A percentile compares a stretch with the other conserved stretches of the same genome.
Conservation (phyloP, 2,113 vertebrate genomes). For the Brienomyrus brachyistius region DNA sequence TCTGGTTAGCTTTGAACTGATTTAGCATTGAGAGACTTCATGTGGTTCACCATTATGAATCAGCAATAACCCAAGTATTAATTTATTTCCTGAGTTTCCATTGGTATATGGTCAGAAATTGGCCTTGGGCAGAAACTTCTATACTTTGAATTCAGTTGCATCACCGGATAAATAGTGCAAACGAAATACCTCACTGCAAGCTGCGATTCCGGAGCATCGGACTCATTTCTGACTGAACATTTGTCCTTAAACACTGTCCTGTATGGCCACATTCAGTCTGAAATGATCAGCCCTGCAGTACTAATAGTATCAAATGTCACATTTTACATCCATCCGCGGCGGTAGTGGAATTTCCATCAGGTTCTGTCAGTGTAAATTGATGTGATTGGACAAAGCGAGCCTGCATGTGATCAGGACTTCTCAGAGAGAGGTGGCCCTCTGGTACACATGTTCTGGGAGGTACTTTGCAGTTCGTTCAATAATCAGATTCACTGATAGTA, state of each 20-base stretch:
- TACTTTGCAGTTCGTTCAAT: not conserved
- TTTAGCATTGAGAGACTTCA: not conserved
- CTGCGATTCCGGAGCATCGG: not conserved
- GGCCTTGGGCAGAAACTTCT: not conserved
- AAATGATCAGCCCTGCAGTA: not conserved
- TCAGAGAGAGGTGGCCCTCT: too few relatives aligned
- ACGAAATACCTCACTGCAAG: not conserved
- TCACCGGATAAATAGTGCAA: not conserved
- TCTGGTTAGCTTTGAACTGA: not conserved
- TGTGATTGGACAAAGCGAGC: not conserved
- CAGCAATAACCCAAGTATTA: not conserved
- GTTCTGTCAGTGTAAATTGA: not conserved
- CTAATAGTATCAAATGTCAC: not conserved
- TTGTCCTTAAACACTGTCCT: not conserved
- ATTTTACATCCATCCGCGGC: not conserved
- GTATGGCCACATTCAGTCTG: not conserved
- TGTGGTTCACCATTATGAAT: not conserved
- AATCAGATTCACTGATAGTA: not conserved
- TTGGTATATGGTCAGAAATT: not conserved
- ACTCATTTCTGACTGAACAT: not conserved
- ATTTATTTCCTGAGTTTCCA: not conserved
- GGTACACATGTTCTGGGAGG: too few relatives aligned
- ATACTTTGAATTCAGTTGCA: not conserved
- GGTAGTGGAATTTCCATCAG: not conserved
- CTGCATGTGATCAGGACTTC: not conserved